phyloP scores from a whole-genome alignment of 2,797 vertebrate species.

The Aphelocoma californica region DNA sequence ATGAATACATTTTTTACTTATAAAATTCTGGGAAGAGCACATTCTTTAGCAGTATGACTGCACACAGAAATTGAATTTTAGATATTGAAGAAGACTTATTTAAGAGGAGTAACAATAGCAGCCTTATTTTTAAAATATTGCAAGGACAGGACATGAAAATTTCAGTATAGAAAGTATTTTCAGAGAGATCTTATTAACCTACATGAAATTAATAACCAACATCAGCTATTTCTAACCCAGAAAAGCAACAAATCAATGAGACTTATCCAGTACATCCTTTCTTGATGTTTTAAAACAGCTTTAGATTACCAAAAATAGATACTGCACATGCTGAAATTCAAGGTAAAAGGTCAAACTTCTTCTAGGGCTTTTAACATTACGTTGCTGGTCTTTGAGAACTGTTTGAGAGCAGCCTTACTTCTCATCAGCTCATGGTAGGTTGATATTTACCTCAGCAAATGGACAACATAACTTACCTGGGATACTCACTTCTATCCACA shows the following conservation, averaged over 20 bases:
- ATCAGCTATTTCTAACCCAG: background rate
- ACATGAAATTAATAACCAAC: background rate
- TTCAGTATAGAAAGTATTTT: background rate
- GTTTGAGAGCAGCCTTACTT: background rate
- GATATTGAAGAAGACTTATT: background rate
- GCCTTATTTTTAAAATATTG: background rate
- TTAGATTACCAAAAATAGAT: background rate
- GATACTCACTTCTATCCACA: background rate
- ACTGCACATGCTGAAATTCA: background rate
- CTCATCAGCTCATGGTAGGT: background rate
- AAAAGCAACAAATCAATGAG: background rate
- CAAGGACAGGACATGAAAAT: background rate
- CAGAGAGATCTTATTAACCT: background rate
- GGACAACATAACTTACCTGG: background rate
- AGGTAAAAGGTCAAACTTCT: background rate
- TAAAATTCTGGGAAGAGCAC: background rate
- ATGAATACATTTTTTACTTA: background rate
- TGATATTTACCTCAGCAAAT: background rate
- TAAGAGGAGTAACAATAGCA: background rate
- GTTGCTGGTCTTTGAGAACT: background rate
- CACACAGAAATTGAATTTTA: background rate
- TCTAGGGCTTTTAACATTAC: background rate
- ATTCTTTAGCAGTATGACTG: background rate
- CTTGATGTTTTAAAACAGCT: background rate
- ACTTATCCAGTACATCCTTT: background rate